Percentiles rank a stretch among this genome's conserved stretches.
Conservation (phyloP, 2,888 invertebrate species). For the Dicyrtomina minuta region DNA sequence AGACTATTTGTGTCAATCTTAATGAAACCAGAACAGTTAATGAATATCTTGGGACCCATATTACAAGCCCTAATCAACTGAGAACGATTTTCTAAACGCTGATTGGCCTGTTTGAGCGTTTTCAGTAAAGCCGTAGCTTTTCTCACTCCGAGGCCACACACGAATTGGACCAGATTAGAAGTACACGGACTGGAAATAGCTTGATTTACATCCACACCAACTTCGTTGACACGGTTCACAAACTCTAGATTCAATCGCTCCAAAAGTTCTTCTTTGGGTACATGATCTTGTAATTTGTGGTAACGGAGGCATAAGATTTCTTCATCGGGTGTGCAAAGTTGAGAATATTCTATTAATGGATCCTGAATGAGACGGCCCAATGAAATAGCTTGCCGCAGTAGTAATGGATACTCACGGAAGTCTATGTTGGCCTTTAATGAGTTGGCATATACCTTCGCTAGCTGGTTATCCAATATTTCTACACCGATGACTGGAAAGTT, state of each 20-base stretch:
- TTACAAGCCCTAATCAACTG: slow-evolving; percentile 93
- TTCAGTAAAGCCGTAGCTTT: slow-evolving; percentile 86
- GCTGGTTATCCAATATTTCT: slow-evolving; percentile 90
- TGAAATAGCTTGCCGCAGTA: slow-evolving; percentile 89
- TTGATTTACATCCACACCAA: slow-evolving; percentile 94
- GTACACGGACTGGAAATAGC: slow-evolving; percentile 87
- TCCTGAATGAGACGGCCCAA: slow-evolving; percentile 90
- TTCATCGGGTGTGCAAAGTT: slow-evolving; percentile 92
- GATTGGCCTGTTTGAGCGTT: slow-evolving; percentile 85
- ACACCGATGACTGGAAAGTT: slow-evolving; percentile 84
- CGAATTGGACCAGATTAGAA: slow-evolving; percentile 87
- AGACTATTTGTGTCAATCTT: slow-evolving; percentile 96
- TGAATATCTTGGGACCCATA: slow-evolving; percentile 97
- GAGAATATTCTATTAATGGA: slow-evolving; percentile 92
- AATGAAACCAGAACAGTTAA: slow-evolving; percentile 98
- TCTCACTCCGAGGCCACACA: slow-evolving; percentile 93
- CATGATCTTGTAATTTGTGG: slow-evolving; percentile 71
- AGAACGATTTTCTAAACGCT: slow-evolving; percentile 88
- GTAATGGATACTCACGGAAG: slow-evolving; percentile 88
- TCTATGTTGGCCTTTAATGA: slow-evolving; percentile 83
- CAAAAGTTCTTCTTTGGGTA: slow-evolving; percentile 78
- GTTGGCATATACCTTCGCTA: slow-evolving; percentile 88
- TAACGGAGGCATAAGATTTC: slow-evolving; percentile 93
- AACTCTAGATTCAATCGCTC: slow-evolving; percentile 82
- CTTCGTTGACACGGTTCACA: slow-evolving; percentile 94